Evolutionary conservation across 2,797 vertebrate species (phyloP).

Genomic region (Arremon aurantiirostris): DNA sequence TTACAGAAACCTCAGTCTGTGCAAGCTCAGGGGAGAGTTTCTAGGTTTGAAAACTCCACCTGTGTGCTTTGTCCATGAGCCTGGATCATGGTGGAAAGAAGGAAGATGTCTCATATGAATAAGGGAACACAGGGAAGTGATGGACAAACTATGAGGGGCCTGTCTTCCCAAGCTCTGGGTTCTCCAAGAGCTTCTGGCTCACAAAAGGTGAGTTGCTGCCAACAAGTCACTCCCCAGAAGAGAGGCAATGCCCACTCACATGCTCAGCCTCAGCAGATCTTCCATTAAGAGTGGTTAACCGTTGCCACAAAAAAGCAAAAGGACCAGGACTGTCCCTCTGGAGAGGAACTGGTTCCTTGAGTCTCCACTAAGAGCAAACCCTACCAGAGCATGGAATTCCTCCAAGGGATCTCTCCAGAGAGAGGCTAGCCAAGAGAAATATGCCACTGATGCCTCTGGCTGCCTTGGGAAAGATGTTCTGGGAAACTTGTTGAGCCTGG

Average conservation of each 20-base stretch:
- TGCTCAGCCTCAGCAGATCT: not conserved
- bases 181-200: not conserved
- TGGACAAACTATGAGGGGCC: not conserved
- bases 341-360: not conserved
- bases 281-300: not conserved
- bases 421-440: not conserved
- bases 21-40: not conserved
- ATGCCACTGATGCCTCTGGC: not conserved
- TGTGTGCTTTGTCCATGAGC: not conserved
- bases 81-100: not conserved
- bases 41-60: not conserved
- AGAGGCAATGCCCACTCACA: not conserved
- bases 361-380: not conserved
- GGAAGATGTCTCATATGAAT: not conserved
- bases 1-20: not conserved
- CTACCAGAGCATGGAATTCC: not conserved
- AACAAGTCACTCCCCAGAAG: not conserved
- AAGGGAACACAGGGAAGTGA: rapidly evolving
- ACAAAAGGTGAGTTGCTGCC: not conserved
- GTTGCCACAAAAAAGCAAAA: not conserved
- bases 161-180: not conserved
- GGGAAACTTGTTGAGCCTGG: not conserved
- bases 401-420: not conserved
- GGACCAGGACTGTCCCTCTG: not conserved
- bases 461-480: not conserved